Conservation (phyloP, 2,113 vertebrate species). For the Microcebus tavaratra region DNA sequence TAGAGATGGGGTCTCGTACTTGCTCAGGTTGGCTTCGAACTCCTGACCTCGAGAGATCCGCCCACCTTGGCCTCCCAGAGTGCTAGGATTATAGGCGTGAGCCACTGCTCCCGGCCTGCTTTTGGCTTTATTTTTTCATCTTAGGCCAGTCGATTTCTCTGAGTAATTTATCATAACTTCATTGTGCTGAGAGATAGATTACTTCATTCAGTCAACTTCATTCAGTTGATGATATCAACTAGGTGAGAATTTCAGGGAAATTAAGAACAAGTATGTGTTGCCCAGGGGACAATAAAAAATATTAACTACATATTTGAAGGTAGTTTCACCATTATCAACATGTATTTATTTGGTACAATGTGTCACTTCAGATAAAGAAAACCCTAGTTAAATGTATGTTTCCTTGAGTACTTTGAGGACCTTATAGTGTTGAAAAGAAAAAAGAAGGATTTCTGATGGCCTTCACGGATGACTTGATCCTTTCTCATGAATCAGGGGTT, state of each 20-base stretch:
- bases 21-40: too few relatives aligned
- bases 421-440: not conserved
- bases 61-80: too few relatives aligned
- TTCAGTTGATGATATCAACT: too few relatives aligned
- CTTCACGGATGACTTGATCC: not conserved
- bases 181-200: conserved; percentile 32
- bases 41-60: too few relatives aligned
- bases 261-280: not conserved
- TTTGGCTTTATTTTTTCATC: conserved; percentile 54
- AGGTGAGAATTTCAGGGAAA: not conserved
- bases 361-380: not conserved
- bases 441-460: not conserved
- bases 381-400: not conserved
- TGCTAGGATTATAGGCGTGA: too few relatives aligned
- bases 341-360: not conserved
- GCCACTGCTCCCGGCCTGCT: not conserved
- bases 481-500: not conserved
- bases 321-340: not conserved
- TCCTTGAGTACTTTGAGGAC: not conserved
- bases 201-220: not conserved
- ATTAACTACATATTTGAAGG: not conserved
- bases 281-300: not conserved
- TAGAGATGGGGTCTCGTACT: too few relatives aligned
- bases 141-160: conserved; percentile 10
- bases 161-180: not conserved